Evolutionary conservation across 2,888 invertebrate species (phyloP).

Genomic region (Cataglyphis livida): DNA sequence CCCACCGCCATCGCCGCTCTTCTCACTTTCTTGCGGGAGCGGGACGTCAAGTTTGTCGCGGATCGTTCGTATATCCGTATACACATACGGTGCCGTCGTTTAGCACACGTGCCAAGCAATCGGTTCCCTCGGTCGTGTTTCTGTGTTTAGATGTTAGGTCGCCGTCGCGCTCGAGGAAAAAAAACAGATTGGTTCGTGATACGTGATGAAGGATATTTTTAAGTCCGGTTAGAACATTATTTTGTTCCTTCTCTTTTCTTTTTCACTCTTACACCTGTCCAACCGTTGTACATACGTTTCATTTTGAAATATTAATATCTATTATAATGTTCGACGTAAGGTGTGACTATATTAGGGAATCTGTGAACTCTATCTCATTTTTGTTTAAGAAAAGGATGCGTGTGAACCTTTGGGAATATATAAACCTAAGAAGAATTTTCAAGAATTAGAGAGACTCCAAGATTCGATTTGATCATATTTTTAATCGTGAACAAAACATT

Average conservation of each 20-base stretch:
- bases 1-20: neutral
- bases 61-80: slow-evolving; percentile 6
- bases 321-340: neutral
- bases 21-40: neutral
- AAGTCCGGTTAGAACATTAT: neutral
- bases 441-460: neutral
- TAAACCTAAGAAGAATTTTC: neutral
- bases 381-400: neutral
- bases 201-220: neutral
- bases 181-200: neutral
- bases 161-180: neutral
- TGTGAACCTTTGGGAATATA: neutral
- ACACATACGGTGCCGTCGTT: neutral
- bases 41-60: neutral
- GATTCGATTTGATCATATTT: neutral
- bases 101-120: slow-evolving; percentile 14
- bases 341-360: neutral
- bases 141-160: too few species aligned
- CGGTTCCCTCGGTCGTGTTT: slow-evolving; percentile 1
- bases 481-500: neutral
- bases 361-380: neutral
- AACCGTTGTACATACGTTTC: neutral
- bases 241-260: neutral
- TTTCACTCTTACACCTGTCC: neutral
- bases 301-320: neutral